Evolutionary conservation across 2,888 invertebrate genomes (phyloP).

Genomic region (Chrysolina oricalcia): DNA sequence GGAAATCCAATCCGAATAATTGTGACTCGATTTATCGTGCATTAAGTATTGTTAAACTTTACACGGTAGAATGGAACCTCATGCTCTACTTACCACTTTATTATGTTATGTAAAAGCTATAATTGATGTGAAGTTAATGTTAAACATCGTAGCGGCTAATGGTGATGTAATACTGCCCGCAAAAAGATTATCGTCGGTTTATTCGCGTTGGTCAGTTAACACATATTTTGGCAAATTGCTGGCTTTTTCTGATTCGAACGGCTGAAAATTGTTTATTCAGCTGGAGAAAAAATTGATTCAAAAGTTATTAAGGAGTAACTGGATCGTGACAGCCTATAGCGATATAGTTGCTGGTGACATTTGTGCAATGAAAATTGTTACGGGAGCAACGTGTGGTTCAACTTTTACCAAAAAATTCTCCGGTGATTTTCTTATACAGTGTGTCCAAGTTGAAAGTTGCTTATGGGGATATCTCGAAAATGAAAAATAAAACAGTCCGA

Average conservation of each 20-base stretch:
- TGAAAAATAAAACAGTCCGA: too few species aligned
- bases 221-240: conserved; percentile 42
- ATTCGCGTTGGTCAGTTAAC: conserved; percentile 50
- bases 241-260: conserved; percentile 1
- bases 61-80: conserved; percentile 68
- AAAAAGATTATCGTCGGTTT: conserved; percentile 48
- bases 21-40: conserved; percentile 36
- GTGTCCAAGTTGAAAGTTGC: too few species aligned
- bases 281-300: conserved; percentile 4
- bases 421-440: too few species aligned
- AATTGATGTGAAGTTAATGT: conserved; percentile 70
- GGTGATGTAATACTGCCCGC: conserved; percentile 48
- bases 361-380: not conserved
- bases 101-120: conserved; percentile 68
- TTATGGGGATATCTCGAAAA: too few species aligned
- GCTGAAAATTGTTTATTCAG: conserved; percentile 7
- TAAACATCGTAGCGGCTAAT: conserved; percentile 66
- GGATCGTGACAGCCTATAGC: not conserved
- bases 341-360: not conserved
- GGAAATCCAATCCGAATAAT: conserved; percentile 17
- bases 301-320: conserved; percentile 7
- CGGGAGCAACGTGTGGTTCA: too few species aligned
- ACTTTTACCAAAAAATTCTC: too few species aligned
- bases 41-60: conserved; percentile 58
- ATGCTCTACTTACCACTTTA: conserved; percentile 69